Percentiles rank a stretch among this genome's conserved stretches.
These are phyloP conservation scores for Varanus salvator DNA, from an alignment of 2,113 vertebrate species.

Conservation along the genomic window DNA sequence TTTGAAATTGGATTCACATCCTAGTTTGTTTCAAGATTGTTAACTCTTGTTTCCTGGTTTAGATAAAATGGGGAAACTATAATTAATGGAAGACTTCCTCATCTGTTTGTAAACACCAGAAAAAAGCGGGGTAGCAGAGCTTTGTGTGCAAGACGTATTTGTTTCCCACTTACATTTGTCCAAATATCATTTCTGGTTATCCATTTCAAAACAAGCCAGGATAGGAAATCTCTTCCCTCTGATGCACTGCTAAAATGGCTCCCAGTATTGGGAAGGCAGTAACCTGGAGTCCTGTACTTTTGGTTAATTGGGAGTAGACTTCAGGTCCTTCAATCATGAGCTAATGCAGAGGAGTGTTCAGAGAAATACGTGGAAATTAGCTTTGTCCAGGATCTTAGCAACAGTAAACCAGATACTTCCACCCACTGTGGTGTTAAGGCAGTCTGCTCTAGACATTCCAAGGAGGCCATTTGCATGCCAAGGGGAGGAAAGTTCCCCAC, in stretches of 20 bases:
- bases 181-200: neutral
- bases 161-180: neutral
- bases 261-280: neutral
- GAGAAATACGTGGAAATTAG: neutral
- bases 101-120: neutral
- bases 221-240: neutral
- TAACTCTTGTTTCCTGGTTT: neutral
- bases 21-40: neutral
- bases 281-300: neutral
- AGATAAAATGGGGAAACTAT: neutral
- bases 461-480: neutral
- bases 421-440: neutral
- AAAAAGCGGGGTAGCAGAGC: neutral
- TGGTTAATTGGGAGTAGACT: neutral
- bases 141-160: neutral
- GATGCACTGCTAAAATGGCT: neutral
- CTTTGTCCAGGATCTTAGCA: neutral
- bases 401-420: neutral
- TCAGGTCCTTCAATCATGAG: neutral
- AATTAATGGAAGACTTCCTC: neutral
- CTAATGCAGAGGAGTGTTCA: neutral
- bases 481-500: neutral
- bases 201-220: neutral
- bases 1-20: neutral
- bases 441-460: neutral